phyloP scores from a whole-genome alignment of 2,888 invertebrate genomes.

The Harmothoe impar region DNA sequence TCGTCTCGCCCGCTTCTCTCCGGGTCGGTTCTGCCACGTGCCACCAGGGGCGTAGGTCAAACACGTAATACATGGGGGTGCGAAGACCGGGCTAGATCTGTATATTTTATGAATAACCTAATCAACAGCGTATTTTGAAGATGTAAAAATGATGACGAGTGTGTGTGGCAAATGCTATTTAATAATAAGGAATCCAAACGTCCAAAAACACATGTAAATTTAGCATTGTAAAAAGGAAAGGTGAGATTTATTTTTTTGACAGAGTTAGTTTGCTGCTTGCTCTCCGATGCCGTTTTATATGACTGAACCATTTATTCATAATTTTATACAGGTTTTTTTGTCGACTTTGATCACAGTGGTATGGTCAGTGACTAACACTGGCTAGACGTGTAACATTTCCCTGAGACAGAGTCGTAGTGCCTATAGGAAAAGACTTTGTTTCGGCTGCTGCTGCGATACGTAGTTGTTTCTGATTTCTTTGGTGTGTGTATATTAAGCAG shows the following conservation, averaged over 20 bases:
- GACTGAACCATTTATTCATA: constrained; percentile 46
- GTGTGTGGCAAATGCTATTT: constrained; percentile 60
- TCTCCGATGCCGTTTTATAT: constrained; percentile 58
- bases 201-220: constrained; percentile 60
- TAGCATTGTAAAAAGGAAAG: constrained; percentile 60
- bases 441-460: constrained; percentile 14
- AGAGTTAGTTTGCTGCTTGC: constrained; percentile 62
- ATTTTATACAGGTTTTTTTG: constrained; percentile 51
- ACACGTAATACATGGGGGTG: not conserved
- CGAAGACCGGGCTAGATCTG: constrained; percentile 33
- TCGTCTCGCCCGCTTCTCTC: not conserved
- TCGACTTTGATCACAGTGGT: not conserved
- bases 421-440: constrained; percentile 2
- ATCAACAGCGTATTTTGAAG: constrained; percentile 49
- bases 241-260: constrained; percentile 62
- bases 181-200: constrained; percentile 43
- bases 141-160: constrained; percentile 57
- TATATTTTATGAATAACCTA: constrained; percentile 58
- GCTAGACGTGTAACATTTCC: not conserved
- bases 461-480: constrained; percentile 48
- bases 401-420: not conserved
- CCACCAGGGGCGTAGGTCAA: constrained; percentile 28
- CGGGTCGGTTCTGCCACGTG: not conserved
- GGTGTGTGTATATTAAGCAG: constrained; percentile 44
- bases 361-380: not conserved